phyloP scores from a whole-genome alignment of 2,113 vertebrate species.

The Gymnobelideus leadbeateri region DNA sequence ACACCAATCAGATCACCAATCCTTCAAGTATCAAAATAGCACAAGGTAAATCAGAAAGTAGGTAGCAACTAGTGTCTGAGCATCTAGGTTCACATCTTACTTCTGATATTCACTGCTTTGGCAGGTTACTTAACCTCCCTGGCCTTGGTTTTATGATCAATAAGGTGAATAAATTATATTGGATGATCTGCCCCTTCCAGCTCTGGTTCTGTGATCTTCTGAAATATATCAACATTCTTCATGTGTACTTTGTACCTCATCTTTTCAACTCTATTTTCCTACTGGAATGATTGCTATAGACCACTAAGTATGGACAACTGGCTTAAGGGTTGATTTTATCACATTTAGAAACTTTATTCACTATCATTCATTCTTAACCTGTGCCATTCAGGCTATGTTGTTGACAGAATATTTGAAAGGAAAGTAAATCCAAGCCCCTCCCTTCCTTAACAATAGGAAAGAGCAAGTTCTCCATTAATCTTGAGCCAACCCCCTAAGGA shows the following conservation, averaged over 20 bases:
- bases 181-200: not conserved
- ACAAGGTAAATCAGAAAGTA: not conserved
- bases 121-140: not conserved
- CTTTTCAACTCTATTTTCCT: not conserved
- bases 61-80: not conserved
- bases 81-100: not conserved
- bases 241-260: not conserved
- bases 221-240: not conserved
- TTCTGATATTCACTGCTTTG: not conserved
- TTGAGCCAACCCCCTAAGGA: conserved; percentile 1
- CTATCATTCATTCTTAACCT: not conserved
- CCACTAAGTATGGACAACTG: not conserved
- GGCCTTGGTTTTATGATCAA: not conserved
- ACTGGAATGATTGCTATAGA: not conserved
- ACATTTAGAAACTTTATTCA: not conserved
- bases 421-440: not conserved
- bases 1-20: not conserved
- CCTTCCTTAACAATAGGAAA: not conserved
- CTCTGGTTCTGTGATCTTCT: not conserved
- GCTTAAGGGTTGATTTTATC: not conserved
- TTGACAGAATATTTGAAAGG: not conserved
- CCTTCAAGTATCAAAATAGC: not conserved
- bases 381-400: not conserved
- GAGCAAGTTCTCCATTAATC: not conserved
- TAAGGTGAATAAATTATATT: not conserved